Percentiles rank a stretch among this genome's conserved stretches.
Evolutionary conservation across 1,140 invertebrate species (phyloP).

Genomic region (Euglossa dilemma): DNA sequence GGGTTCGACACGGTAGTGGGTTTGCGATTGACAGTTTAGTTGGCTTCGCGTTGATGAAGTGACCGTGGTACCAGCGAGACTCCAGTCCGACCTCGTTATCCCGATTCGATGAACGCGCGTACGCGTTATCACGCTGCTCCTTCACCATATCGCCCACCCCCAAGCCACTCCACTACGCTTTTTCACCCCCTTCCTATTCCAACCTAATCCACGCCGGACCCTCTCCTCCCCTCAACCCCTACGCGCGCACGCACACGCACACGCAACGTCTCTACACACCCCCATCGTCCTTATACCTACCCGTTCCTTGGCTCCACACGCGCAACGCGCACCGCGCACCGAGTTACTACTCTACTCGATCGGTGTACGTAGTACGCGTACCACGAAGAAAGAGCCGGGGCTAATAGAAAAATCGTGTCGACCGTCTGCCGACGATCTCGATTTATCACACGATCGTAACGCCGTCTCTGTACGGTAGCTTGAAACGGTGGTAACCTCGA

Average conservation of each 20-base stretch:
- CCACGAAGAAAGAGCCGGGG: background rate
- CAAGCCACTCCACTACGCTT: background rate
- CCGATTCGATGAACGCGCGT: conserved; percentile 36
- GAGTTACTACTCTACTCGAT: no score
- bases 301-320: no score
- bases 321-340: no score
- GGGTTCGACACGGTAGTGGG: conserved; percentile 54
- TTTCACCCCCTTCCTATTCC: background rate
- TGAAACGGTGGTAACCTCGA: no score
- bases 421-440: conserved; percentile 63
- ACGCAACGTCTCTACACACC: no score
- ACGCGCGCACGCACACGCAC: no score
- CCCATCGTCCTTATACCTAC: no score
- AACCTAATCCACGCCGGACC: background rate
- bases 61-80: conserved; percentile 35
- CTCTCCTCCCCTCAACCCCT: background rate
- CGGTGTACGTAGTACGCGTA: no score
- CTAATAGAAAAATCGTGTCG: conserved; percentile 79
- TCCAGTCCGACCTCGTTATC: conserved; percentile 55
- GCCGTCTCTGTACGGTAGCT: no score
- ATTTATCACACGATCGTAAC: conserved; percentile 72
- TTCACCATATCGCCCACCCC: background rate
- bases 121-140: conserved; percentile 23
- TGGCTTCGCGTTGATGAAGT: conserved; percentile 53
- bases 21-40: conserved; percentile 63